Evolutionary conservation across 2,797 vertebrate genomes (phyloP), one percentile per base, ranked within the genome.

Genomic region (Rhinophrynus dorsalis): DNA sequence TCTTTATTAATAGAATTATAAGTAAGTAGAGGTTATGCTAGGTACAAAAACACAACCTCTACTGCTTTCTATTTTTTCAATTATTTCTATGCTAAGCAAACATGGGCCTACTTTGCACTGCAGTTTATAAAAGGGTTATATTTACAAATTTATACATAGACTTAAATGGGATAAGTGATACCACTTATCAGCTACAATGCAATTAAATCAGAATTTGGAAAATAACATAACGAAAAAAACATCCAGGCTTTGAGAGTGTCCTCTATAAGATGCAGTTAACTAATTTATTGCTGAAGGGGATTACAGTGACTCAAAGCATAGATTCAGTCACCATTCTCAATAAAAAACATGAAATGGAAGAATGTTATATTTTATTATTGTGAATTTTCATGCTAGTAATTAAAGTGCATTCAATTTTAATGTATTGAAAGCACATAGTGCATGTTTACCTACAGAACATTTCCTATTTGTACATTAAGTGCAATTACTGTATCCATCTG

Each of bases 401-500:
- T 54, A 61, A 61, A 45, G 27, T 44, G 13, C 45, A 44, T 61
- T 61, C 45, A 30, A 44, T 57, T 69, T 60, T 69, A 54, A 62
- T 69, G 54, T 29, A 42, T 32, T 61, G 30, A 69, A 69, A 62
- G 57, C 57, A 21, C 29, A 51, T 30, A 60, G 47, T 62, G 17
- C 7, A 38, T 30, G 21, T 51, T 68, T 40, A 40, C 55, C 26
- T 24, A 38, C 18, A 23, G 23, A 37, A 51, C 35, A 37, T 59
- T 50, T 60, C 30, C 44, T 21, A 27, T 50, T 35, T 38, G 11
- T 15, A 17, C 47, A 40, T 47, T 67, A 48, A 68, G 51, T 51
- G 33, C 56, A 68, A 42, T 68, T 60, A 68, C 10, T 29, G 42
- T 56, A 45, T 12, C 51, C 29, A 57, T 67, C 2, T 50, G 32